Conservation (phyloP, 2,888 invertebrate genomes). For the Tiphia femorata region DNA sequence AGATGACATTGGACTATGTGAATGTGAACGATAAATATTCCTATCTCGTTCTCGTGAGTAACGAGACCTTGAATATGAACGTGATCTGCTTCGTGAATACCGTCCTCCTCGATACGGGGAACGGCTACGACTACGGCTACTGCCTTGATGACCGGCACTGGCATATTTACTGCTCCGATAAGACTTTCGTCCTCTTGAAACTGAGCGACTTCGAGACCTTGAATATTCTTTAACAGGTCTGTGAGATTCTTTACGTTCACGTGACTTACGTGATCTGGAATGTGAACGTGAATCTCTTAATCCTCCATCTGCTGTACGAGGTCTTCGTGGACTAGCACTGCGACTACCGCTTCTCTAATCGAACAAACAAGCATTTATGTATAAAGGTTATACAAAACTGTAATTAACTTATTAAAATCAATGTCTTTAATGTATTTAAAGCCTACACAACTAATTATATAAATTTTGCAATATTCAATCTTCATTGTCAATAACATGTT, state of each 20-base stretch:
- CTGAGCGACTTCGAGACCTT: constrained; percentile 66
- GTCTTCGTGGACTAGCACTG: constrained; percentile 61
- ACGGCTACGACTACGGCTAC: constrained; percentile 73
- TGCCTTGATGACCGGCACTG: constrained; percentile 56
- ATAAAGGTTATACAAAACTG: too few relatives aligned
- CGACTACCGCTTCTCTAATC: constrained; percentile 59
- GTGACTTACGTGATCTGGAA: constrained; percentile 65
- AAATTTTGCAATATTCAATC: not conserved
- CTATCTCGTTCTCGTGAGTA: constrained; percentile 75
- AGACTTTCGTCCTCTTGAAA: constrained; percentile 65
- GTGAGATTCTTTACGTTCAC: constrained; percentile 63
- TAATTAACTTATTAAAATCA: too few relatives aligned
- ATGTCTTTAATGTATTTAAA: too few relatives aligned
- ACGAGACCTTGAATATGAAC: constrained; percentile 70
- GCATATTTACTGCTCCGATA: constrained; percentile 58
- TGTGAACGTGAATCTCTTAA: constrained; percentile 62
- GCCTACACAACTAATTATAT: too few relatives aligned
- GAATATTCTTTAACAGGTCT: constrained; percentile 65
- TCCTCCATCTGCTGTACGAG: constrained; percentile 55
- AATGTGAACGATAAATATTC: constrained; percentile 76
- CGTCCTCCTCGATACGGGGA: constrained; percentile 74
- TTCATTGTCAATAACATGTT: not conserved
- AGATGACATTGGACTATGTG: constrained; percentile 87
- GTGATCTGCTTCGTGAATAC: constrained; percentile 77
- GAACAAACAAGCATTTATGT: constrained; percentile 4